Evolutionary conservation across 1,140 invertebrate genomes (phyloP).

Genomic region (Drosophila sp.): DNA sequence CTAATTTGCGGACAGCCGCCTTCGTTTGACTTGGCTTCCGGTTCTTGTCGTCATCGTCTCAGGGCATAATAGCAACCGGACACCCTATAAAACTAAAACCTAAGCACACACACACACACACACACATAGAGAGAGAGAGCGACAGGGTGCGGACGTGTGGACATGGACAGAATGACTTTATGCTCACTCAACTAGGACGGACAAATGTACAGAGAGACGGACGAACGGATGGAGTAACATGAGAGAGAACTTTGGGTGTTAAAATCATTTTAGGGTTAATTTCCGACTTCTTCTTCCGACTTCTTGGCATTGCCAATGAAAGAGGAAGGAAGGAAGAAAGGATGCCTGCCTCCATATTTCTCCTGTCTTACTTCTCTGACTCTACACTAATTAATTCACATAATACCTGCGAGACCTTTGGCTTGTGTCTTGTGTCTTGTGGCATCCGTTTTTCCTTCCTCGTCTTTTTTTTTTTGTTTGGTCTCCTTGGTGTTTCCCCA

Average conservation of each 20-base stretch:
- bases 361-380: neutral
- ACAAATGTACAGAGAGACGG: slow-evolving; percentile 13
- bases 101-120: slow-evolving; percentile 15
- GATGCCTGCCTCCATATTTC: neutral
- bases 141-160: neutral
- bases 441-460: neutral
- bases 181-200: slow-evolving; percentile 47
- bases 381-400: slow-evolving; percentile 71
- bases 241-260: slow-evolving; percentile 41
- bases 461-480: too few species aligned
- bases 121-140: slow-evolving; percentile 26
- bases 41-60: slow-evolving; percentile 44
- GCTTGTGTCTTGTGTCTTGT: slow-evolving; percentile 10
- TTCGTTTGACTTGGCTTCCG: slow-evolving; percentile 78
- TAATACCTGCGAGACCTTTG: slow-evolving; percentile 63
- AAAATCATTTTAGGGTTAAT: slow-evolving; percentile 74
- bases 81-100: slow-evolving; percentile 73
- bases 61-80: slow-evolving; percentile 60
- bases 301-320: slow-evolving; percentile 27
- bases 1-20: slow-evolving; percentile 79
- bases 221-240: slow-evolving; percentile 52
- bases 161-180: slow-evolving; percentile 47
- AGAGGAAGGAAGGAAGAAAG: neutral
- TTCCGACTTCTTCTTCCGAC: slow-evolving; percentile 65
- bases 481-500: slow-evolving; percentile 8